phyloP scores from a whole-genome alignment of 2,888 invertebrate genomes.

The Hipparchia semele region DNA sequence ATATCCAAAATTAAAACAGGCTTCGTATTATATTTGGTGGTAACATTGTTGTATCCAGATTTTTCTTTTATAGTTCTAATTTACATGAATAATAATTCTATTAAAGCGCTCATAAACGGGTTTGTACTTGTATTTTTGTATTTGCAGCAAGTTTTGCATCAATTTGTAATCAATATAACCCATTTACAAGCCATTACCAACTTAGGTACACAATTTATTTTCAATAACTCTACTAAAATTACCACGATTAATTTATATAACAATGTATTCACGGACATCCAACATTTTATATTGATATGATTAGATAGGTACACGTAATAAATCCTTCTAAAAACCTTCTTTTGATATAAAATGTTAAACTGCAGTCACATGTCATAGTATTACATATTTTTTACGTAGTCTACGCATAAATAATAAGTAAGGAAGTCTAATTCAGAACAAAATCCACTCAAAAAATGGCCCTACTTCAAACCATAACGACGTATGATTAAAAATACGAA shows the following conservation, averaged over 20 bases:
- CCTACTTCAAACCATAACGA: too few species aligned
- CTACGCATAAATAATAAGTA: too few species aligned
- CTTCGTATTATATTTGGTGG: neutral
- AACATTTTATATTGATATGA: slow-evolving; percentile 63
- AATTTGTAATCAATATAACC: neutral
- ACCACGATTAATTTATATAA: slow-evolving; percentile 46
- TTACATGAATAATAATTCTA: neutral
- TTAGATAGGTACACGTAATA: slow-evolving; percentile 61
- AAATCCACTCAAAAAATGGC: too few species aligned
- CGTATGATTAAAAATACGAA: too few species aligned
- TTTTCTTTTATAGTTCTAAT: too few species aligned
- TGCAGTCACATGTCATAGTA: neutral
- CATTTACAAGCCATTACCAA: neutral
- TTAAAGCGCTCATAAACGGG: neutral
- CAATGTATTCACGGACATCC: slow-evolving; percentile 45
- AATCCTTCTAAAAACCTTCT: slow-evolving; percentile 62
- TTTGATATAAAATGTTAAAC: slow-evolving; percentile 44
- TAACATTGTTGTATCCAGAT: neutral
- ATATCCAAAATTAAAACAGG: neutral
- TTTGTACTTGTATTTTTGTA: neutral
- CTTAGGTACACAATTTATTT: neutral
- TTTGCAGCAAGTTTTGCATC: slow-evolving; percentile 1
- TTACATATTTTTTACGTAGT: neutral
- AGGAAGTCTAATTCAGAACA: too few species aligned
- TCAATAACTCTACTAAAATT: slow-evolving; percentile 30